Percentiles rank a stretch among this genome's conserved stretches.
Evolutionary conservation across 2,113 vertebrate species (phyloP).

Genomic region (Dromas ardeola): DNA sequence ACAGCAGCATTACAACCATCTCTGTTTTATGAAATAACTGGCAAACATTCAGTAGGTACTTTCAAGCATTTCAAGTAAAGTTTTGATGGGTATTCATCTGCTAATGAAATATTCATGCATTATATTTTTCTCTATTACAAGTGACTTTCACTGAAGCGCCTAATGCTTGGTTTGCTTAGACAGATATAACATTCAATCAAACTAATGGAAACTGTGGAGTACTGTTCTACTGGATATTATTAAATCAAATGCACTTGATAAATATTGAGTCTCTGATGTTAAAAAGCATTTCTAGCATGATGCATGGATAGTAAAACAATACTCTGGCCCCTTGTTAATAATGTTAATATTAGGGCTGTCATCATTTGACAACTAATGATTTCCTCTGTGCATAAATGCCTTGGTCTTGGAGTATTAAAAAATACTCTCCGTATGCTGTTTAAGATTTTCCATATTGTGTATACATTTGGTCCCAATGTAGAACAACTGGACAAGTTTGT

Average conservation of each 20-base stretch:
- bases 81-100: constrained; percentile 67
- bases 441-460: not conserved
- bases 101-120: constrained; percentile 71
- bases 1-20: constrained; percentile 33
- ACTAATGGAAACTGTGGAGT: constrained; percentile 65
- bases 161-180: constrained; percentile 64
- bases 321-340: constrained; percentile 38
- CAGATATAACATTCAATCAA: constrained; percentile 61
- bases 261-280: constrained; percentile 68
- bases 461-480: not conserved
- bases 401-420: not conserved
- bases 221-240: constrained; percentile 63
- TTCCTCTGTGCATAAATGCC: not conserved
- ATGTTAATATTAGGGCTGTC: constrained; percentile 40
- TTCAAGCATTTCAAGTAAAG: constrained; percentile 58
- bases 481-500: not conserved
- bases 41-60: constrained; percentile 58
- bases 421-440: not conserved
- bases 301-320: constrained; percentile 44
- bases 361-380: constrained; percentile 5
- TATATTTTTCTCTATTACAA: constrained; percentile 63
- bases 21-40: constrained; percentile 64
- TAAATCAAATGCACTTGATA: constrained; percentile 70
- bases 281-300: constrained; percentile 51
- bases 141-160: constrained; percentile 55